A percentile compares a stretch with the other conserved stretches of the same genome.
Conservation (phyloP, 2,888 invertebrate species). For the Cosmia pyralina region DNA sequence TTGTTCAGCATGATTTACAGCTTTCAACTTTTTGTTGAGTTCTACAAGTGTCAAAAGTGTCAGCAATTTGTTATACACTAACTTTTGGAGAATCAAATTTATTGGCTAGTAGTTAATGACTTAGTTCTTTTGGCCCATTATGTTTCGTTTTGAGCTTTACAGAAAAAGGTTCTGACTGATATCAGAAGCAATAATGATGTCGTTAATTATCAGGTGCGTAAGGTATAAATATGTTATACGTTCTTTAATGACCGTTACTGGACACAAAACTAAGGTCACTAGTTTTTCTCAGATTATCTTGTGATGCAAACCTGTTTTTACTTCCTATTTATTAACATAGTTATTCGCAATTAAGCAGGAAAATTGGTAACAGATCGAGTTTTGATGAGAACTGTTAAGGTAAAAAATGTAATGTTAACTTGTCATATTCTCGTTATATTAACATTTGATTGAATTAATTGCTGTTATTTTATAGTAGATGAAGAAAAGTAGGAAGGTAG, state of each 20-base stretch:
- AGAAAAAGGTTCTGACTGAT: too few species aligned
- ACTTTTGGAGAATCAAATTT: too few species aligned
- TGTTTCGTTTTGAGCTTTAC: too few species aligned
- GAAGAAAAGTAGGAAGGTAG: conserved; percentile 11
- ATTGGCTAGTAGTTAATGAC: too few species aligned
- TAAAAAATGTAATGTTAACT: conserved; percentile 26
- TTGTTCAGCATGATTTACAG: too few species aligned
- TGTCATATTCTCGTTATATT: conserved; percentile 23
- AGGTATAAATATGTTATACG: too few species aligned
- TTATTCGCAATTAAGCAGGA: conserved; percentile 32
- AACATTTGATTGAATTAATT: conserved; percentile 11
- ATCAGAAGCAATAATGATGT: too few species aligned
- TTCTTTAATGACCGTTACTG: not conserved
- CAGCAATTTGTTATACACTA: too few species aligned
- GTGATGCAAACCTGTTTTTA: conserved; percentile 36
- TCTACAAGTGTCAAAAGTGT: too few species aligned
- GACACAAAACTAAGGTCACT: conserved; percentile 22
- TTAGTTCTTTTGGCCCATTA: too few species aligned
- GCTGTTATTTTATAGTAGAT: conserved; percentile 54
- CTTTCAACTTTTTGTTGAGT: too few species aligned
- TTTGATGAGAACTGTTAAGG: conserved; percentile 26
- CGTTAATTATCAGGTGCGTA: too few species aligned
- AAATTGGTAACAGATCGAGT: conserved; percentile 36
- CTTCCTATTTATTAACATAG: conserved; percentile 35
- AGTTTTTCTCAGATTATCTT: conserved; percentile 36